Evolutionary conservation across 2,888 invertebrate genomes (phyloP).

Genomic region (Drosophila mettleri): DNA sequence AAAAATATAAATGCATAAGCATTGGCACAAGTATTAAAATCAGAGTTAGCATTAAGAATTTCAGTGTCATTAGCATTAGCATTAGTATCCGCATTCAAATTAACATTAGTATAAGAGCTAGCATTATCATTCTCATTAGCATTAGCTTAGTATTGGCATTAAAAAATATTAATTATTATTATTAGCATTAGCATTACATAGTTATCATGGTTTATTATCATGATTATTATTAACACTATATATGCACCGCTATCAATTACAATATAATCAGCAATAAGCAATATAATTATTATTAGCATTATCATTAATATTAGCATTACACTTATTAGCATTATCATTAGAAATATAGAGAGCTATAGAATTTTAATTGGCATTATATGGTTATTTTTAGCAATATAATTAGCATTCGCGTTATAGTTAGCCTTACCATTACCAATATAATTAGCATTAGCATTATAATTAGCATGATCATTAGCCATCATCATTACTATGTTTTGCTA

Average conservation of each 20-base stretch:
- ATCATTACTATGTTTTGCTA: neutral
- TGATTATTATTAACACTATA: neutral
- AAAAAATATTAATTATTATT: too few species aligned
- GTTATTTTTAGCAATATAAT: neutral
- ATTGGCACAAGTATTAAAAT: neutral
- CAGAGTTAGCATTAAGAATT: too few species aligned
- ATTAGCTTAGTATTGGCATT: too few species aligned
- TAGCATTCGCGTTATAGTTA: neutral
- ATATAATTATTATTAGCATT: neutral
- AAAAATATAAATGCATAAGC: too few species aligned
- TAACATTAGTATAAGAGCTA: too few species aligned
- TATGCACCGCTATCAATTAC: neutral
- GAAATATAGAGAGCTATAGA: neutral
- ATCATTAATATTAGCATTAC: neutral
- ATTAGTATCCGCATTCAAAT: too few species aligned
- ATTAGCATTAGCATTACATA: too few species aligned
- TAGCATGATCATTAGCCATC: neutral
- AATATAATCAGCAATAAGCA: neutral
- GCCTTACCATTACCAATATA: too few species aligned
- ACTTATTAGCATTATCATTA: neutral
- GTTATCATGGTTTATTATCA: too few species aligned
- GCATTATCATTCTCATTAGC: too few species aligned
- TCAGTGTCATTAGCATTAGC: too few species aligned
- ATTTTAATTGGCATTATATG: neutral
- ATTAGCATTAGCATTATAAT: too few species aligned